phyloP scores from a whole-genome alignment of 2,797 vertebrate species.

The Macrochelys suwanniensis region DNA sequence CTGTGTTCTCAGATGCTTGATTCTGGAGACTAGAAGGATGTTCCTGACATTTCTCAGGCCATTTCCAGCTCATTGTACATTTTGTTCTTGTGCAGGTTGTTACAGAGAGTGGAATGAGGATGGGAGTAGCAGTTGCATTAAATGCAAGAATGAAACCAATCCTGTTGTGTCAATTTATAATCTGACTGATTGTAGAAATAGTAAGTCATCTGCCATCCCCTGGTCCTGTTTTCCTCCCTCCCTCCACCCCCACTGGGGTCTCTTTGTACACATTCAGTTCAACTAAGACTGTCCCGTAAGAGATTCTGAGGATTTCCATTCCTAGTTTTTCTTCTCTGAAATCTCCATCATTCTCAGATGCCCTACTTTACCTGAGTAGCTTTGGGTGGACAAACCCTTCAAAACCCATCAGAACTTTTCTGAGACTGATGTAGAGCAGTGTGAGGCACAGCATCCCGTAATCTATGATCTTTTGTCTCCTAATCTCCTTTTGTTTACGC shows the following conservation, averaged over 20 bases:
- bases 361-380: fast-evolving
- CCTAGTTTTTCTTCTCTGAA: background rate
- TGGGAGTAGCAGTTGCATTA: constrained; percentile 87
- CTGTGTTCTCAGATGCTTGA: background rate
- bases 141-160: constrained; percentile 81
- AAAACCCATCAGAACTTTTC: background rate
- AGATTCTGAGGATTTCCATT: background rate
- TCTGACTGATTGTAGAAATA: constrained; percentile 74
- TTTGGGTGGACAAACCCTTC: background rate
- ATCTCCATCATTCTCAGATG: background rate
- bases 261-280: background rate
- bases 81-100: constrained; percentile 83
- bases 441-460: background rate
- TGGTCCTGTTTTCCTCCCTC: no score
- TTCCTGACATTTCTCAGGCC: fast-evolving
- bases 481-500: background rate
- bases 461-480: fast-evolving
- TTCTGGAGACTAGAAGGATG: background rate
- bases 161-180: constrained; percentile 27
- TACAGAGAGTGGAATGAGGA: constrained; percentile 87
- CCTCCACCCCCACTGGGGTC: background rate
- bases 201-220: constrained; percentile 58
- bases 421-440: background rate
- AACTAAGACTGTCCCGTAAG: background rate
- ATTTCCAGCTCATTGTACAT: background rate